A percentile compares a stretch with the other conserved stretches of the same genome.
These are phyloP conservation scores for Caranx ignobilis DNA, from an alignment of 2,113 vertebrate species.

Conservation along the genomic window DNA sequence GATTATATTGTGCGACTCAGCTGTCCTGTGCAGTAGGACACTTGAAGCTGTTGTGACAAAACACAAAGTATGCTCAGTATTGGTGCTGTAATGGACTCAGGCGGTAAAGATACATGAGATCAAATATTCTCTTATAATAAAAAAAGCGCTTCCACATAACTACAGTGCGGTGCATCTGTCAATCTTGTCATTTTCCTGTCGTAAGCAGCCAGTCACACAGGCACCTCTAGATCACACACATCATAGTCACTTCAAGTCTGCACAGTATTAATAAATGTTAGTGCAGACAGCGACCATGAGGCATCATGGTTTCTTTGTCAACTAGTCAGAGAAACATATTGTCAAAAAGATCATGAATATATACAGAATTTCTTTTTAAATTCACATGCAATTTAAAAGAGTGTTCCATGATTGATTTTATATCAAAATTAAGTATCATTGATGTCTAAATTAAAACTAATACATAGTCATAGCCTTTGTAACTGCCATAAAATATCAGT, in stretches of 20 bases:
- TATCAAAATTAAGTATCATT: not conserved
- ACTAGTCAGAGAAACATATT: not conserved
- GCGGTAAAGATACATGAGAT: not conserved
- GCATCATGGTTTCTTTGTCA: not conserved
- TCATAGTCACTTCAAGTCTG: not conserved
- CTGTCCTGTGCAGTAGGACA: too few species aligned
- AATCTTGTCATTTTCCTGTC: not conserved
- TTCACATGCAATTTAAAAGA: not conserved
- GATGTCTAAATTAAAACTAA: slow-evolving; percentile 20
- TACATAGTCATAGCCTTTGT: not conserved
- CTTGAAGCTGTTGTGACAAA: too few species aligned
- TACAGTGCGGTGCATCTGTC: not conserved
- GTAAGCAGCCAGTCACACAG: not conserved
- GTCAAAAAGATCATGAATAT: not conserved
- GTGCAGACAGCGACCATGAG: not conserved
- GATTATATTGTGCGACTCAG: too few species aligned
- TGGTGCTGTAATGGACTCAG: too few species aligned
- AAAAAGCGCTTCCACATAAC: not conserved
- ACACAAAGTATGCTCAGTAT: too few species aligned
- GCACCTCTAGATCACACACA: not conserved
- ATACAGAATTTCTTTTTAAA: not conserved
- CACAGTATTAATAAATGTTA: not conserved
- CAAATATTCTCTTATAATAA: not conserved
- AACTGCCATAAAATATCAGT: not conserved
- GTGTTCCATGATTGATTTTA: slow-evolving; percentile 14